Conservation (phyloP, 2,797 vertebrate species). For the Siniperca obscura region DNA sequence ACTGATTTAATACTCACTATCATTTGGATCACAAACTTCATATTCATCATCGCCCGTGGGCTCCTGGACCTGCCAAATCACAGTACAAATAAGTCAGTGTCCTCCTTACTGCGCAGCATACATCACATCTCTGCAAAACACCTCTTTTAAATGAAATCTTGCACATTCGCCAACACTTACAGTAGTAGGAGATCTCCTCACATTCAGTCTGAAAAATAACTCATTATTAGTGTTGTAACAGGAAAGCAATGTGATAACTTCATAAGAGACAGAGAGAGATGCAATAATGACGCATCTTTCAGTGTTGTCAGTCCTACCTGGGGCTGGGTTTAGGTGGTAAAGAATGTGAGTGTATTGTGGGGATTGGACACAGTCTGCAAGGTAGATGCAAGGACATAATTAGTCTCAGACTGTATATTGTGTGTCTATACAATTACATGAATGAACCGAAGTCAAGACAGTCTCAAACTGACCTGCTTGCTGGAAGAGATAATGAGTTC, state of each 20-base stretch:
- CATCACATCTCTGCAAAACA: not conserved
- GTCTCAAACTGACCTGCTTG: constrained; percentile 73
- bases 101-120: not conserved
- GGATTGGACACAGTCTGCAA: constrained; percentile 49
- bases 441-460: not conserved
- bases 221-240: not conserved
- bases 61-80: constrained; percentile 74
- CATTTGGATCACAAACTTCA: constrained; percentile 81
- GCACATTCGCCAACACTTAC: constrained; percentile 69
- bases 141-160: not conserved
- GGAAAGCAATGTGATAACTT: not conserved
- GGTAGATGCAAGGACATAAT: constrained; percentile 16
- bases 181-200: constrained; percentile 33
- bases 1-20: constrained; percentile 79
- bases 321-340: constrained; percentile 77
- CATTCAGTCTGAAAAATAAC: constrained; percentile 55
- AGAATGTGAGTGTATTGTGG: constrained; percentile 14
- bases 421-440: not conserved
- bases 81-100: not conserved
- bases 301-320: constrained; percentile 68
- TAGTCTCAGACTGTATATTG: not conserved
- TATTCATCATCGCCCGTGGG: constrained; percentile 74
- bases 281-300: not conserved
- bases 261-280: not conserved
- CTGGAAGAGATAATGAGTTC: constrained; percentile 33